These are phyloP conservation scores for Petaurus breviceps DNA, from an alignment of 2,113 vertebrate species.

Conservation along the genomic window DNA sequence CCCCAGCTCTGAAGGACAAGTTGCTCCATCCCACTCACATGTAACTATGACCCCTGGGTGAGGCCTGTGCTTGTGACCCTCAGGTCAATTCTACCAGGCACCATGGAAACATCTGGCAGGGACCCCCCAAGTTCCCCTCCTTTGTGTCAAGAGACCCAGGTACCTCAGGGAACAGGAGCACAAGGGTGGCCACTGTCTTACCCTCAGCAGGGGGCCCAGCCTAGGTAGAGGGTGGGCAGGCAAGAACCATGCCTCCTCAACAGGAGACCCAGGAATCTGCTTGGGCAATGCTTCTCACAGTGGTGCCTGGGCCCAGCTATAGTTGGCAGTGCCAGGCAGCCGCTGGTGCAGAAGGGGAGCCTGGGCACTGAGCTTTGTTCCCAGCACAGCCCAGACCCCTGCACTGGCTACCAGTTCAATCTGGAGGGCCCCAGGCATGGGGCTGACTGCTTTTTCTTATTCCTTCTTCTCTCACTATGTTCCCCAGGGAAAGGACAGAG, in stretches of 20 bases:
- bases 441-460: not conserved
- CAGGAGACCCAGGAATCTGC: not conserved
- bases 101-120: conserved; percentile 81
- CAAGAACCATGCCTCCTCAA: not conserved
- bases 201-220: conserved; percentile 49
- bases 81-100: conserved; percentile 81
- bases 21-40: conserved; percentile 50
- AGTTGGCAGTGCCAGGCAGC: conserved; percentile 81
- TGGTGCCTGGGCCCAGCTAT: conserved; percentile 78
- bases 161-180: not conserved
- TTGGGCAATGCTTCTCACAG: conserved; percentile 77
- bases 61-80: conserved; percentile 78
- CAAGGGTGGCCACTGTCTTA: conserved; percentile 30
- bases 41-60: conserved; percentile 76
- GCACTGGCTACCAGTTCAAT: conserved; percentile 65
- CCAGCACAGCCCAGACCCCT: conserved; percentile 57
- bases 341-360: conserved; percentile 78
- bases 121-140: conserved; percentile 77
- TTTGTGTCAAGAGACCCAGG: conserved; percentile 68
- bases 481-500: conserved; percentile 62
- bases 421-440: conserved; percentile 73
- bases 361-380: conserved; percentile 70
- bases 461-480: not conserved
- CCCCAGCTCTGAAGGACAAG: conserved; percentile 60
- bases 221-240: too few relatives aligned